Conservation (phyloP, 35 echinoderm and acorn worm species). For the Anneissia japonica region DNA sequence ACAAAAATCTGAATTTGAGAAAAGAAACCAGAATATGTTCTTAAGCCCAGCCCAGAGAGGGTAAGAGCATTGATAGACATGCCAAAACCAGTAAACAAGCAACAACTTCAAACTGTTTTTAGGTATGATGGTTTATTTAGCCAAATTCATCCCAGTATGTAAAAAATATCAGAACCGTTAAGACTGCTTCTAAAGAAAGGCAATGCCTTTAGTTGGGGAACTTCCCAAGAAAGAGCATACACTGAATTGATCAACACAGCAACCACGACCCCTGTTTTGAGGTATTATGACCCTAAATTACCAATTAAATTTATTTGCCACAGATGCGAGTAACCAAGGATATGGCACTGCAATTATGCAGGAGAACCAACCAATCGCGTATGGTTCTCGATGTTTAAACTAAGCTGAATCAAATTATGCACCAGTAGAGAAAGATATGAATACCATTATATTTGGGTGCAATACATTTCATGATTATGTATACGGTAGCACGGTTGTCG, state of each 20-base stretch:
- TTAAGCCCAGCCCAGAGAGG: slow-evolving; percentile 4
- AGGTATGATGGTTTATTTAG: not conserved
- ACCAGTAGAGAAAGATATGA: slow-evolving; percentile 45
- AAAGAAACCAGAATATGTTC: slow-evolving; percentile 22
- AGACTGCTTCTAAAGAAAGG: slow-evolving; percentile 19
- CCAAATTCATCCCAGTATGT: slow-evolving; percentile 27
- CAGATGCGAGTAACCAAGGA: slow-evolving; percentile 32
- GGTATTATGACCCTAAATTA: slow-evolving; percentile 8
- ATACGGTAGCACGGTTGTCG: slow-evolving; percentile 3
- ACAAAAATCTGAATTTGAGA: slow-evolving; percentile 17
- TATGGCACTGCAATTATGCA: slow-evolving; percentile 18
- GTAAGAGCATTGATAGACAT: not conserved
- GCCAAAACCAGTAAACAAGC: not conserved
- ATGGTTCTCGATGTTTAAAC: slow-evolving; percentile 24
- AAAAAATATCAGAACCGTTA: slow-evolving; percentile 11
- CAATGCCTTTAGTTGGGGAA: slow-evolving; percentile 15
- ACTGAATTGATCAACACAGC: not conserved
- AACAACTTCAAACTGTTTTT: not conserved
- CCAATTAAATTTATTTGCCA: not conserved
- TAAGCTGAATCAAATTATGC: slow-evolving; percentile 20
- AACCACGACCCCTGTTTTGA: slow-evolving; percentile 19
- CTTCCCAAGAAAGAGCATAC: not conserved
- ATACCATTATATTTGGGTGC: slow-evolving; percentile 20
- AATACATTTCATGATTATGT: slow-evolving; percentile 35
- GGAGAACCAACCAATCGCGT: slow-evolving; percentile 21